Conservation (phyloP, 2,113 vertebrate genomes). For the Stomatorhinus ivindoensis region DNA sequence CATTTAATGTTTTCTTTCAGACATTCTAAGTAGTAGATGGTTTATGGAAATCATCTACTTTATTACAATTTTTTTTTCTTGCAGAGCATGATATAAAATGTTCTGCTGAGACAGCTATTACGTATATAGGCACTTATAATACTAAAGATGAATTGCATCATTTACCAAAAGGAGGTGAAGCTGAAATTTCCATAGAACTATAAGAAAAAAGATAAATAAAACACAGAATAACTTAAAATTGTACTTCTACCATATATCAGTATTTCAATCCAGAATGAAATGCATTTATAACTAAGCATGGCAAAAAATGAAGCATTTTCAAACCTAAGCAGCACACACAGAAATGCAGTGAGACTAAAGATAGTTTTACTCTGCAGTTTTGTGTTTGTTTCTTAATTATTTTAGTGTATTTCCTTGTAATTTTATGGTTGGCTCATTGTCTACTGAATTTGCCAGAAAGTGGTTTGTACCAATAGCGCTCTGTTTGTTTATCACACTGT, state of each 20-base stretch:
- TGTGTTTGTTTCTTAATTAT: not conserved
- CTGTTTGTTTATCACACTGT: not conserved
- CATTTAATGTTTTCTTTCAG: not conserved
- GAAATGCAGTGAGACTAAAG: not conserved
- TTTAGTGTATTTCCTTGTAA: not conserved
- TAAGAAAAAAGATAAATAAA: not conserved
- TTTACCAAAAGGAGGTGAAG: not conserved
- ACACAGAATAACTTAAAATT: not conserved
- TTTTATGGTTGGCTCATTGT: not conserved
- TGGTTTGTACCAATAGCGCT: not conserved
- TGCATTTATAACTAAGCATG: not conserved
- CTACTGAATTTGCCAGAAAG: not conserved
- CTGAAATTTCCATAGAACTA: not conserved
- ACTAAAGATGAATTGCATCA: not conserved
- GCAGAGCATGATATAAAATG: not conserved
- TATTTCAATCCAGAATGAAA: not conserved
- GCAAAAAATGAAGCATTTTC: not conserved
- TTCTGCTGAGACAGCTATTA: not conserved
- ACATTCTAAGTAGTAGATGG: not conserved
- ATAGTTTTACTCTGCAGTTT: not conserved
- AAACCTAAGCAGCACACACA: not conserved
- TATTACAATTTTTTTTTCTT: not conserved
- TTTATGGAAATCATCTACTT: not conserved
- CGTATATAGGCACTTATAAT: not conserved
- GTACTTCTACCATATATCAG: not conserved